Conservation (phyloP, 2,888 invertebrate species). For the Epinotia brunnichana region DNA sequence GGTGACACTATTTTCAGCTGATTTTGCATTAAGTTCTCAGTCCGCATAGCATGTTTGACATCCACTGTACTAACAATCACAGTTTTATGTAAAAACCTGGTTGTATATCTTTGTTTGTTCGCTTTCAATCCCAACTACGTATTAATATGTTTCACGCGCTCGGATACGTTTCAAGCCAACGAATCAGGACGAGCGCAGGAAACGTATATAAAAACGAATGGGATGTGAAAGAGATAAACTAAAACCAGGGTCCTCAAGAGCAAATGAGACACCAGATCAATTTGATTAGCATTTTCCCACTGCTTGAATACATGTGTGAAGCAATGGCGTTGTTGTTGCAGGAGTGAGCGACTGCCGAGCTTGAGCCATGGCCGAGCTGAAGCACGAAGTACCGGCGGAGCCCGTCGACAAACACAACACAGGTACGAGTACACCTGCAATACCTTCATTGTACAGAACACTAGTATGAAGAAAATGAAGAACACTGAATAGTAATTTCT, state of each 20-base stretch:
- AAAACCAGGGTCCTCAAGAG: background rate
- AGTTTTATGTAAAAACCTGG: no score
- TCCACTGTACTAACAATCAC: no score
- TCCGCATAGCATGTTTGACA: no score
- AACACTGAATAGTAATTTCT: no score
- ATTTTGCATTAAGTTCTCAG: no score
- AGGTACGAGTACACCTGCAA: slow-evolving; percentile 58
- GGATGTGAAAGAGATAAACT: background rate
- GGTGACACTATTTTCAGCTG: no score
- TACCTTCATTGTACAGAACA: no score
- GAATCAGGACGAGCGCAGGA: background rate
- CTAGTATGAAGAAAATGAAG: no score
- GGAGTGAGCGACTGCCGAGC: slow-evolving; percentile 41
- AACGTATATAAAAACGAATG: background rate
- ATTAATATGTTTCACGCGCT: no score
- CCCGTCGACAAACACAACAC: slow-evolving; percentile 73
- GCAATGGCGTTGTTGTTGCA: slow-evolving; percentile 38
- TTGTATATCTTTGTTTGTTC: no score
- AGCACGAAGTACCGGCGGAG: slow-evolving; percentile 63
- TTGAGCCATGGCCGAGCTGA: slow-evolving; percentile 69
- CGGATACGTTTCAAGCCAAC: no score
- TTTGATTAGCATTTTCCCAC: background rate
- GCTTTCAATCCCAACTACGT: no score
- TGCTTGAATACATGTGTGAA: background rate
- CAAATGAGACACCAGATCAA: background rate